A percentile compares a stretch with the other conserved stretches of the same genome.
Conservation (phyloP, 1,140 invertebrate species). For the Bacillus rossius region DNA sequence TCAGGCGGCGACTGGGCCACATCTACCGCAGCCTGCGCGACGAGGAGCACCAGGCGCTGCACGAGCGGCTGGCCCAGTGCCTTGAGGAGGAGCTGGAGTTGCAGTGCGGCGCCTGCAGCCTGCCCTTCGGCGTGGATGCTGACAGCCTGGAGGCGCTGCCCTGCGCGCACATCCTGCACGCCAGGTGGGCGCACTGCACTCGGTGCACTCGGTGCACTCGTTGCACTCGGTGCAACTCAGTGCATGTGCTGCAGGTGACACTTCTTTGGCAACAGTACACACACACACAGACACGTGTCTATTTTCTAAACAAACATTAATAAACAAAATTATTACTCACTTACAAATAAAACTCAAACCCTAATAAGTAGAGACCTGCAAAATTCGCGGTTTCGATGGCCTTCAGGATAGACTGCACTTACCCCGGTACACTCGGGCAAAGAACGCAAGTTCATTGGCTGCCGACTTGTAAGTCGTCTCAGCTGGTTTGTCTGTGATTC, state of each 20-base stretch:
- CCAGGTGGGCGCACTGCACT: constrained; percentile 50
- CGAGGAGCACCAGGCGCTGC: constrained; percentile 66
- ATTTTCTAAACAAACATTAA: too few species aligned
- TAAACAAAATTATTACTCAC: too few species aligned
- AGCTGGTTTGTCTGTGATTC: too few species aligned
- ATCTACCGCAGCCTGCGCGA: constrained; percentile 77
- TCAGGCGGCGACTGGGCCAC: constrained; percentile 63
- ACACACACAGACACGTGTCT: background rate
- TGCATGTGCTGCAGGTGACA: too few species aligned
- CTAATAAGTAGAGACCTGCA: too few species aligned
- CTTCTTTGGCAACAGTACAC: background rate
- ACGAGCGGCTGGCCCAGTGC: constrained; percentile 61
- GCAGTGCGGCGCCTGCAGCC: constrained; percentile 68
- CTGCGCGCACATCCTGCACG: constrained; percentile 78
- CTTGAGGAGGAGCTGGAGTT: constrained; percentile 67
- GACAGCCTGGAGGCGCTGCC: constrained; percentile 71
- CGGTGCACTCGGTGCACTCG: background rate
- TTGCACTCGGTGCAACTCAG: too few species aligned
- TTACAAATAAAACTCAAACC: too few species aligned
- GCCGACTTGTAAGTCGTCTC: too few species aligned
- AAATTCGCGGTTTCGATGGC: too few species aligned
- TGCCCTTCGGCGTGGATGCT: constrained; percentile 65
- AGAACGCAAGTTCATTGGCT: too few species aligned
- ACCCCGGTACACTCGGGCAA: too few species aligned
- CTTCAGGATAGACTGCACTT: too few species aligned